Base-by-base conservation (phyloP, 2,888 invertebrate species). In the Pammene fasciana region DNA sequence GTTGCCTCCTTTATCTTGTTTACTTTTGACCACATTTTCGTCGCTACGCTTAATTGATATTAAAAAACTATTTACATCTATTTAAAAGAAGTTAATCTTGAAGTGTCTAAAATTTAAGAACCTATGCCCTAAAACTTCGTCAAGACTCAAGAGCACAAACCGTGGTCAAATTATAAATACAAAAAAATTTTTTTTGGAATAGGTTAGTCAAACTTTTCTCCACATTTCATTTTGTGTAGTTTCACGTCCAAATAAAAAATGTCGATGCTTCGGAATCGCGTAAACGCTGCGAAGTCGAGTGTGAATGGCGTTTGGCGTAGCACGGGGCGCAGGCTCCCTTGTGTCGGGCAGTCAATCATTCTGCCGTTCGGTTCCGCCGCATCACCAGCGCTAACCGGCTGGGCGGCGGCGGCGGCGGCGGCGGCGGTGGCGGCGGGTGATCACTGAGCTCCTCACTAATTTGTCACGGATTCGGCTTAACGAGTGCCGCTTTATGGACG, bases 311-410 rank as follows among this genome's bases (percentile, higher is more conserved):
- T 26, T 46, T n/a, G 41, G 5, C n/a, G 43, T 10, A 16, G 14
- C 43, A 26, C 56, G 34, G 54, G 34, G 54, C 34, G n/a, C 18
- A 16, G 64, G 75, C 76, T 76, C 76, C 75, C 72, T 75, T 77
- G 52, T 75, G 83, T 85, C 82, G 82, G 80, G 73, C 83, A 88
- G 88, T 88, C 87, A 83, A 88, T 89, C 89, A 89, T 85, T 82
- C 78, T 81, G 85, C 79, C 84, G 79, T 84, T 85, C 75, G 75
- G 82, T 86, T 89, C 88, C 88, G 89, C 83, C 73, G 65, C 71
- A 65, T 67, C 75, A 76, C 75, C 74, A 36, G 38, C 71, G 72
- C 76, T 86, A 86, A 87, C 81, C 78, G 81, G 73, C 74, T 82
- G 86, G 87, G 87, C 79, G 87, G 86, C 71, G 75, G 16, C 46